Evolutionary conservation across 2,797 vertebrate genomes (phyloP).

Genomic region (Luscinia luscinia): DNA sequence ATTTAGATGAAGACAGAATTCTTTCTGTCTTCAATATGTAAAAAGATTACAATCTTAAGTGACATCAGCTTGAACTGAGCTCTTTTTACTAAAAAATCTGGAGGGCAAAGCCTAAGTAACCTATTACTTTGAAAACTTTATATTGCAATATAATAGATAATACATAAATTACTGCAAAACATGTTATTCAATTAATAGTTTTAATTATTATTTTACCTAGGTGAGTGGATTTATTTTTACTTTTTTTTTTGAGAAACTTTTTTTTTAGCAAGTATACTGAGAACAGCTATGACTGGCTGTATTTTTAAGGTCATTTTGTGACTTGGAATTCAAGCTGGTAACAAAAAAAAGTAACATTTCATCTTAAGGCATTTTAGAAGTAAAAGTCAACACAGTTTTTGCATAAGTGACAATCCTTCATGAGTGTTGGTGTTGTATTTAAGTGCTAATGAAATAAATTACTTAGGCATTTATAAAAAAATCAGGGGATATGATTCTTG

Average conservation of each 20-base stretch:
- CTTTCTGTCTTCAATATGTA: background rate
- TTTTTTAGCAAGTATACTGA: background rate
- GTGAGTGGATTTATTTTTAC: fast-evolving
- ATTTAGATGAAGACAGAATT: background rate
- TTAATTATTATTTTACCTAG: background rate
- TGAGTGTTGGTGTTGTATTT: background rate
- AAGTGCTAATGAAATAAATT: background rate
- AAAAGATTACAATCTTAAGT: background rate
- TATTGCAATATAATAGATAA: background rate
- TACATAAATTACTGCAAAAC: background rate
- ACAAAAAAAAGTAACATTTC: background rate
- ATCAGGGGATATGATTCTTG: background rate
- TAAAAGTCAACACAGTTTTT: background rate
- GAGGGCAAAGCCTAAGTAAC: background rate
- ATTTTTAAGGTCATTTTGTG: background rate
- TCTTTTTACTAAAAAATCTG: background rate
- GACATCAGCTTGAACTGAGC: background rate
- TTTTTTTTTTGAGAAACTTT: background rate
- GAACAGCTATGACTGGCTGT: background rate
- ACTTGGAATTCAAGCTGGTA: background rate
- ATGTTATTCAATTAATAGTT: background rate
- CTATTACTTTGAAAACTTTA: background rate
- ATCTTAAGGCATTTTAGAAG: background rate
- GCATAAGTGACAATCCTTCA: background rate
- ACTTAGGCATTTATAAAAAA: background rate